Conservation (phyloP, 1,140 invertebrate genomes). For the Zaprionus tsacasi region DNA sequence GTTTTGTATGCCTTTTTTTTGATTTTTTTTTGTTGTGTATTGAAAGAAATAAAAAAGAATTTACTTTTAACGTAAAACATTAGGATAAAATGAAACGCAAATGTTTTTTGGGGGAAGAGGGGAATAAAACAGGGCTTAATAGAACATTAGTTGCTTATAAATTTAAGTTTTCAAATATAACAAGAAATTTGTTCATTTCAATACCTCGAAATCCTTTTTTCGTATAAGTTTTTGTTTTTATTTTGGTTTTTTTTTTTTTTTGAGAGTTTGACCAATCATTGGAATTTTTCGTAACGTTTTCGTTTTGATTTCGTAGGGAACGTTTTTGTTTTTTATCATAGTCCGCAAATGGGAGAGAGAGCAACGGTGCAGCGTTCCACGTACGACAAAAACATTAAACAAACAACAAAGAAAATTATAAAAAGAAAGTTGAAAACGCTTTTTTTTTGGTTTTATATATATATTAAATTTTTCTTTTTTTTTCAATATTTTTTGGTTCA, state of each 20-base stretch:
- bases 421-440: conserved; percentile 71
- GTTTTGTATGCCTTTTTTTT: conserved; percentile 53
- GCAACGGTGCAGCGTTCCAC: conserved; percentile 85
- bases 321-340: conserved; percentile 57
- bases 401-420: conserved; percentile 83
- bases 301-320: conserved; percentile 59
- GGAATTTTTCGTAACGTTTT: conserved; percentile 50
- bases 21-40: conserved; percentile 40
- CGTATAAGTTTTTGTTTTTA: conserved; percentile 46
- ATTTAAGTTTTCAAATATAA: conserved; percentile 80
- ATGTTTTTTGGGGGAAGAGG: conserved; percentile 25
- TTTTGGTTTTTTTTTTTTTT: conserved; percentile 27
- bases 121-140: conserved; percentile 53
- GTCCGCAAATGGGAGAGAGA: conserved; percentile 75
- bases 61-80: conserved; percentile 48
- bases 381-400: conserved; percentile 85
- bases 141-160: conserved; percentile 81
- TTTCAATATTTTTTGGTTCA: conserved; percentile 36
- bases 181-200: conserved; percentile 81
- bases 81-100: conserved; percentile 60
- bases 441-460: conserved; percentile 58
- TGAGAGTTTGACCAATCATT: conserved; percentile 70
- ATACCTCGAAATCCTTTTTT: conserved; percentile 84
- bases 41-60: conserved; percentile 43
- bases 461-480: conserved; percentile 32